Base-by-base conservation (phyloP, 2,113 vertebrate species). In the Sinocyclocheilus anshuiensis region DNA sequence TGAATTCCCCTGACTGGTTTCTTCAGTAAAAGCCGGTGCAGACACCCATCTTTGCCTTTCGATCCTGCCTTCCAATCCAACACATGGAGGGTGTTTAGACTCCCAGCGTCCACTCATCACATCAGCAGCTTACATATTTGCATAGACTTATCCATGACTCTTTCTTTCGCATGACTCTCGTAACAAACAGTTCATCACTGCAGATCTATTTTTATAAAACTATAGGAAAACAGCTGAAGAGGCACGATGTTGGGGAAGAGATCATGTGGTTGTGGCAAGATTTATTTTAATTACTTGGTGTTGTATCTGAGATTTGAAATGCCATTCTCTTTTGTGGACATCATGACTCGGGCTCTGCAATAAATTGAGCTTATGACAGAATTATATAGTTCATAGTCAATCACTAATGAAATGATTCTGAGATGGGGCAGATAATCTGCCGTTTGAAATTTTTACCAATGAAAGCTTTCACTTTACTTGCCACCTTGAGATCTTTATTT, bases 141-240 rank as follows among this genome's bases (percentile, higher is more conserved):
- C 86, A 79, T 87, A 87, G 83, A 89, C 79, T 89, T 33, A 76
- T 69, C 85, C 86, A 77, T 85, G 59, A 82, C 63, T 87, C 11
- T 77, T 84, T 89, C 80, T 86, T 89, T 83, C 65, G 84, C 88
- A 89, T 87, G 88, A 89, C 75, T 87, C 42, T 86, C 20, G 57
- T 84, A 81, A 87, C 75, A 20, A 81, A 87, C 75, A 20, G 39
- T 59, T 87, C 74, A 82, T 85, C 86, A 83, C 87, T 33, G 74
- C 83, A 89, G 84, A 89, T 89, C 86, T 89, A 89, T 89, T 89
- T 89, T 89, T 89, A 86, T 89, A 89, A 89, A 83, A 42, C 80
- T 77, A 85, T 78, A 67, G 18, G 72, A 72, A 89, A 82, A 36
- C 20, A 22, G 53, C 42, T 29, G 48, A 84, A 57, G 81, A 10